These are phyloP conservation scores for Agriotes lineatus DNA, from an alignment of 2,888 invertebrate species.

Conservation along the genomic window DNA sequence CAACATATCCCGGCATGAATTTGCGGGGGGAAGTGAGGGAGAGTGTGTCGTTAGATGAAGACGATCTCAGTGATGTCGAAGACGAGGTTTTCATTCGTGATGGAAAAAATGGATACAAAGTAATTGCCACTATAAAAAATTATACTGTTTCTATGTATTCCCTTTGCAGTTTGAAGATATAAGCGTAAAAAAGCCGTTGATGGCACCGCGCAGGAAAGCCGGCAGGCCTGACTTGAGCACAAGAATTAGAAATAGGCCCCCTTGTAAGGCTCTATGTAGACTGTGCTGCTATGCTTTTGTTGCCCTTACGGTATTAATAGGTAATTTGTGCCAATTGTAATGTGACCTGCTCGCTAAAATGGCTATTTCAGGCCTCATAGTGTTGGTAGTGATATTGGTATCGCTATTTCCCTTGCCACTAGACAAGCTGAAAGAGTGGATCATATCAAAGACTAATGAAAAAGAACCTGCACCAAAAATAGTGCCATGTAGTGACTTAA, in stretches of 20 bases:
- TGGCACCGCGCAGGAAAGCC: slow-evolving; percentile 78
- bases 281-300: slow-evolving; percentile 76
- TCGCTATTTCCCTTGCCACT: slow-evolving; percentile 76
- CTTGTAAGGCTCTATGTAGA: slow-evolving; percentile 72
- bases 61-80: slow-evolving; percentile 80
- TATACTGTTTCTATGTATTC: neutral
- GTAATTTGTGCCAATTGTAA: too few relatives aligned
- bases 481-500: slow-evolving; percentile 73
- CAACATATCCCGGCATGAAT: slow-evolving; percentile 73
- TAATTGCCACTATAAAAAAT: slow-evolving; percentile 48
- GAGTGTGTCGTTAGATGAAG: slow-evolving; percentile 75
- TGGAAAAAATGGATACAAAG: slow-evolving; percentile 75
- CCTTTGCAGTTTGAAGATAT: slow-evolving; percentile 73
- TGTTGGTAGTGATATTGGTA: slow-evolving; percentile 73
- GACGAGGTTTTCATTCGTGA: slow-evolving; percentile 84
- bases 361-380: slow-evolving; percentile 70
- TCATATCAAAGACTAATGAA: slow-evolving; percentile 60
- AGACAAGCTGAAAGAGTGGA: slow-evolving; percentile 73
- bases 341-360: too few relatives aligned
- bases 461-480: slow-evolving; percentile 58
- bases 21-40: slow-evolving; percentile 74
- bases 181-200: slow-evolving; percentile 78
- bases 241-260: slow-evolving; percentile 69
- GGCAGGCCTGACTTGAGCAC: slow-evolving; percentile 66
- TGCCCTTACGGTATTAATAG: slow-evolving; percentile 71